Evolutionary conservation across 2,888 invertebrate species (phyloP).

Genomic region (Myopa tessellatipennis): DNA sequence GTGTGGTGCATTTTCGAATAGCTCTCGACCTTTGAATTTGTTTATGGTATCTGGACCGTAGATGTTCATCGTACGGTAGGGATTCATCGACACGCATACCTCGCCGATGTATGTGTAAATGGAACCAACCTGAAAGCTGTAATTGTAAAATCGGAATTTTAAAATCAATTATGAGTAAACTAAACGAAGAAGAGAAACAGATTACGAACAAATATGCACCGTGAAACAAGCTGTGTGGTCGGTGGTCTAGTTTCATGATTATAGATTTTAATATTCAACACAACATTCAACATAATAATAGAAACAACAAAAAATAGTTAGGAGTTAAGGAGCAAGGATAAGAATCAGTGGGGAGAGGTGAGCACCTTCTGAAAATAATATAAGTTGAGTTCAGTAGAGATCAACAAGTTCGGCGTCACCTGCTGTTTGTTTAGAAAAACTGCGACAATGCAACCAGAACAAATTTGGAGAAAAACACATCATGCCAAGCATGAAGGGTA

Average conservation of each 20-base stretch:
- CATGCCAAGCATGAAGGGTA: conserved; percentile 29
- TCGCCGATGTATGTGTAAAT: conserved; percentile 99
- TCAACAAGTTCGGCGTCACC: neutral
- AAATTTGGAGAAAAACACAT: neutral
- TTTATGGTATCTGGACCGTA: conserved; percentile 88
- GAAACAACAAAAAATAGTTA: too few relatives aligned
- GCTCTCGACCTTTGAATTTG: conserved; percentile 92
- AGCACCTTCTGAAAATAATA: neutral
- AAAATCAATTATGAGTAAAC: conserved; percentile 22
- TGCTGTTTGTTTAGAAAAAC: neutral
- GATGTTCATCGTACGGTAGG: conserved; percentile 92
- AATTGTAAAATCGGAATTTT: conserved; percentile 16
- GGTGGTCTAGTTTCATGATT: conserved; percentile 33
- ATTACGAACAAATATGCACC: neutral
- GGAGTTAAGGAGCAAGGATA: too few relatives aligned
- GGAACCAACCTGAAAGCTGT: conserved; percentile 86
- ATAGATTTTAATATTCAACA: neutral
- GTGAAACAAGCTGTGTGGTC: conserved; percentile 4
- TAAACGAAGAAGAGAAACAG: conserved; percentile 6
- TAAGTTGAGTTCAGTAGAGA: too few relatives aligned
- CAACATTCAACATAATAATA: too few relatives aligned
- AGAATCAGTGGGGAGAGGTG: too few relatives aligned
- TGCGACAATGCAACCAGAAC: neutral
- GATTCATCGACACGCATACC: conserved; percentile 97
- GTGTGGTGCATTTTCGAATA: conserved; percentile 97